Base-by-base conservation (phyloP, 2,888 invertebrate species). In the Entomobrya multifasciata region DNA sequence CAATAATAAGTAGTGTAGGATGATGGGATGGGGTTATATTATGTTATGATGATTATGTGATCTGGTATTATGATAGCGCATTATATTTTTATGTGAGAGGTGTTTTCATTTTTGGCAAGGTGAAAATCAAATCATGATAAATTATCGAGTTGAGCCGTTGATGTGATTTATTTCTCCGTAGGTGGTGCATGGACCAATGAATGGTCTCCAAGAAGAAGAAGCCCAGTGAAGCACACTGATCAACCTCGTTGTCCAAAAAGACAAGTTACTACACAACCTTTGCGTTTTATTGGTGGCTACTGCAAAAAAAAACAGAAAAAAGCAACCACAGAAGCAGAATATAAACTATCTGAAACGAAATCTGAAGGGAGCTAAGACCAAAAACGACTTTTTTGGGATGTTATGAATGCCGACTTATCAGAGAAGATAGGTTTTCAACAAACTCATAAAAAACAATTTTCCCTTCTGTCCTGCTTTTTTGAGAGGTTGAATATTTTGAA, bases 61-160 rank as follows among this genome's bases (percentile, higher is more conserved):
- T 47, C 49, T 17, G 13, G 41, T 67, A 41, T 67, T 67, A 67
- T 36, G 36, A 36, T 6, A 36, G 4, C 4, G 36, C 36, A 36
- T 36, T 36, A 36, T 8, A 36, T 6, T 67, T 41, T 67, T 62
- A 60, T 52, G 5, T 52, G 5, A 20, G 41, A 67, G 70, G 70
- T 70, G 70, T 74, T 60, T 79, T 67, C 65, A 49, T 79, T 49
- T 79, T 79, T 82, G 60, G 65, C 49, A 49, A 80, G 77, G 82
- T 72, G 84, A 84, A 84, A 84, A 84, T 77, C 84, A 84, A 84
- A 84, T 83, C 83, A 83, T 83, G 83, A 83, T 83, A 83, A 83
- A 83, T 83, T 83, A 83, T 83, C 62, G 65, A 76, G 65, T 65
- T 74, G 72, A 83, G 83, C 41, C 57, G 83, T 52, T 83, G 83